A percentile compares a stretch with the other conserved stretches of the same genome.
phyloP scores from a whole-genome alignment of 1,140 invertebrate genomes.

The Eupeodes corollae region DNA sequence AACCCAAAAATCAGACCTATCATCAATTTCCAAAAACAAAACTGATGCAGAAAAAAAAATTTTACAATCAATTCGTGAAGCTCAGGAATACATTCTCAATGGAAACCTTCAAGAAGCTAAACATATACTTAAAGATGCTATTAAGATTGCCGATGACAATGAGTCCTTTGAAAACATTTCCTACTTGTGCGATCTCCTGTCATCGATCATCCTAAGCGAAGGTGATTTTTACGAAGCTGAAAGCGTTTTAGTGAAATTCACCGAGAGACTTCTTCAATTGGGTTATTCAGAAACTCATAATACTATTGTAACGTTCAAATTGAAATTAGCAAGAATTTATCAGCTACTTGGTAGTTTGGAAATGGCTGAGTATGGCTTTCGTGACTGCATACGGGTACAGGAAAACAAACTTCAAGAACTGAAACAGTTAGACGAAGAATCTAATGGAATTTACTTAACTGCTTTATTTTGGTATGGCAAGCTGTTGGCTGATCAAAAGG shows the following conservation, averaged over 20 bases:
- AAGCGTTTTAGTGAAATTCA: conserved; percentile 21
- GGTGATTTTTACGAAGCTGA: conserved; percentile 27
- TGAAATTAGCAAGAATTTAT: conserved; percentile 28
- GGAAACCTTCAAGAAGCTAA: no score
- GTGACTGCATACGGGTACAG: conserved; percentile 26
- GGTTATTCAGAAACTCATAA: conserved; percentile 19
- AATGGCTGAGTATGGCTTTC: conserved; percentile 29
- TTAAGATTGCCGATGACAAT: no score
- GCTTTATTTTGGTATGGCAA: conserved; percentile 32
- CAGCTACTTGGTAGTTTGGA: conserved; percentile 20
- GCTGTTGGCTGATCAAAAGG: conserved; percentile 23
- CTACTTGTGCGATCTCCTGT: no score
- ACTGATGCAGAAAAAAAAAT: no score
- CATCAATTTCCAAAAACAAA: no score
- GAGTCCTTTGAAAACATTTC: no score
- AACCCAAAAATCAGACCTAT: no score
- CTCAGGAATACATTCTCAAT: no score
- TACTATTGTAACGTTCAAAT: conserved; percentile 30
- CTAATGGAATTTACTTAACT: conserved; percentile 30
- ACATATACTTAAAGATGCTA: no score
- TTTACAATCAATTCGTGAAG: no score
- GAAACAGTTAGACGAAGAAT: conserved; percentile 20
- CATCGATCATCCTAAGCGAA: conserved; percentile 22
- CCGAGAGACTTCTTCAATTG: conserved; percentile 15
- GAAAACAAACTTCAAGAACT: conserved; percentile 24